These are phyloP conservation scores for Anas flavirostris DNA, from an alignment of 2,797 vertebrate genomes.

Conservation along the genomic window DNA sequence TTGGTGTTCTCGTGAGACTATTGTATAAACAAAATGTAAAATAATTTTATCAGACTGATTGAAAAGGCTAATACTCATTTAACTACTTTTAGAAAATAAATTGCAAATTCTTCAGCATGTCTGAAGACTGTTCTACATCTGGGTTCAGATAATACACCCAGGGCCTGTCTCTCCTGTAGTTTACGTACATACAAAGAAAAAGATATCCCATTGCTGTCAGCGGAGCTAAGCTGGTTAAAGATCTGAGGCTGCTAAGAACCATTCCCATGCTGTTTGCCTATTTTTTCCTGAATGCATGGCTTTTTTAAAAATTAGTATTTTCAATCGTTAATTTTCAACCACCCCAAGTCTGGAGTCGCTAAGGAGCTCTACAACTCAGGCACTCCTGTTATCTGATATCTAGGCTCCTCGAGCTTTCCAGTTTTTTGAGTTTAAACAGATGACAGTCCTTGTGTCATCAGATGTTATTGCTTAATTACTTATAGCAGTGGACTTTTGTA, in stretches of 20 bases:
- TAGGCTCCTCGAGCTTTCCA: conserved; percentile 50
- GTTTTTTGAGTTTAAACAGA: conserved; percentile 72
- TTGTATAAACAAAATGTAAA: neutral
- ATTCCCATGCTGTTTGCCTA: neutral
- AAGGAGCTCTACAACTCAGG: neutral
- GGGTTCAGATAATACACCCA: neutral
- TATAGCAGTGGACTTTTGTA: conserved; percentile 40
- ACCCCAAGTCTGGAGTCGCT: neutral
- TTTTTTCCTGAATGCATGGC: neutral
- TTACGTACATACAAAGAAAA: neutral
- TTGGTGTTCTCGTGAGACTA: conserved; percentile 33
- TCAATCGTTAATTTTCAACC: neutral
- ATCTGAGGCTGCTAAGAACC: neutral
- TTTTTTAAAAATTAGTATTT: neutral
- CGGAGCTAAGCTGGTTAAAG: neutral
- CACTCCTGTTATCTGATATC: conserved; percentile 60
- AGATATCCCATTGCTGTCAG: neutral
- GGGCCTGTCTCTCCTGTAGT: neutral
- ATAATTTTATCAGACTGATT: conserved; percentile 32
- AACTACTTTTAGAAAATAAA: conserved; percentile 9
- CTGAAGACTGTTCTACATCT: neutral
- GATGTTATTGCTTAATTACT: conserved; percentile 68
- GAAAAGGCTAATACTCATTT: conserved; percentile 18
- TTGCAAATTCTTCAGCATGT: neutral
- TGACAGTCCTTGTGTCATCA: conserved; percentile 69